These are phyloP conservation scores for Papilio demoleus DNA, from an alignment of 2,888 invertebrate genomes.

Conservation along the genomic window DNA sequence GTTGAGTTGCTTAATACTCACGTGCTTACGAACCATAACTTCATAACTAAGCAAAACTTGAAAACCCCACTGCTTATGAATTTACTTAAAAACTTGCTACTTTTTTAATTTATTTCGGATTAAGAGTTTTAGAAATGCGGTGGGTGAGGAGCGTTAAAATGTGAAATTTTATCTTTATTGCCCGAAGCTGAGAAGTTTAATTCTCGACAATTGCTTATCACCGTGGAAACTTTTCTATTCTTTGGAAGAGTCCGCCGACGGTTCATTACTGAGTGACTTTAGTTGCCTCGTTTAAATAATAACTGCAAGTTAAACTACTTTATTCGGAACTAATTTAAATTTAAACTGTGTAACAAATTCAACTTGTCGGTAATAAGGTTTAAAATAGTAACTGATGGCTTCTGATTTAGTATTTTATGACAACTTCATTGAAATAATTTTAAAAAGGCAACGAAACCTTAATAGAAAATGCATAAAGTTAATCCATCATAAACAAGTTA, in stretches of 20 bases:
- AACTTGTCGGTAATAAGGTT: neutral
- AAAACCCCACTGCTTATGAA: neutral
- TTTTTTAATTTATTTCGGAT: neutral
- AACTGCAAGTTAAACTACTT: slow-evolving; percentile 13
- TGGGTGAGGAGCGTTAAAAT: slow-evolving; percentile 35
- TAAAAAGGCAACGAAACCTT: too few species aligned
- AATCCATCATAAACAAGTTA: neutral
- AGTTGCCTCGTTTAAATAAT: slow-evolving; percentile 24
- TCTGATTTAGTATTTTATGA: too few species aligned
- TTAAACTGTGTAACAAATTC: neutral
- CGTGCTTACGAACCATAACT: slow-evolving; percentile 56
- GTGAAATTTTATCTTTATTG: slow-evolving; percentile 39
- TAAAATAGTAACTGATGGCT: too few species aligned
- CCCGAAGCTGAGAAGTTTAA: slow-evolving; percentile 40
- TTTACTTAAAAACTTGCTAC: neutral
- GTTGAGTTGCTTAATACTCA: slow-evolving; percentile 55
- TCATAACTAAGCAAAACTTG: slow-evolving; percentile 48
- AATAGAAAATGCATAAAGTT: too few species aligned
- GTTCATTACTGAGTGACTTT: slow-evolving; percentile 37
- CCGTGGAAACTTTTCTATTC: slow-evolving; percentile 38
- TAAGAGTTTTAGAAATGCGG: slow-evolving; percentile 21
- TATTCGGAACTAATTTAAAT: neutral
- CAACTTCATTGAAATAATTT: too few species aligned
- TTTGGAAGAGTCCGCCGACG: slow-evolving; percentile 28
- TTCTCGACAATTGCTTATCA: slow-evolving; percentile 42